Conservation (phyloP, 1,140 invertebrate genomes). For the Armadillidium nasatum region DNA sequence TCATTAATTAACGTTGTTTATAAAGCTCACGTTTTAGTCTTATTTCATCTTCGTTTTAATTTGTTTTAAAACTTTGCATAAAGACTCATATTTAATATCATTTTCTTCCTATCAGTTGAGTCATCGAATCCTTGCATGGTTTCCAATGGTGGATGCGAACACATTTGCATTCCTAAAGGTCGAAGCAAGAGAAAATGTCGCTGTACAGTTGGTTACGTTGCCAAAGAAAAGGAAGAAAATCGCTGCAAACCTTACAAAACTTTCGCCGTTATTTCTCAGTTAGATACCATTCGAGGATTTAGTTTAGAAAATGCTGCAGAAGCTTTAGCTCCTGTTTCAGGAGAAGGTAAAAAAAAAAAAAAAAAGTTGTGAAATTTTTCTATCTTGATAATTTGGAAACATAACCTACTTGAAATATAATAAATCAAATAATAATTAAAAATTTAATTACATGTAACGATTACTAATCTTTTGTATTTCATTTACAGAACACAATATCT, state of each 20-base stretch:
- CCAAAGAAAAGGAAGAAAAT: slow-evolving; percentile 61
- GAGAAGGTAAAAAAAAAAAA: slow-evolving; percentile 57
- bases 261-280: slow-evolving; percentile 84
- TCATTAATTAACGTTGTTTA: too few species aligned
- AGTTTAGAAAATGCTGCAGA: slow-evolving; percentile 76
- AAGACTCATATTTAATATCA: background rate
- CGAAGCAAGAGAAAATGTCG: slow-evolving; percentile 67
- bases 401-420: too few species aligned
- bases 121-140: slow-evolving; percentile 73
- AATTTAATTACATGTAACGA: too few species aligned
- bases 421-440: too few species aligned
- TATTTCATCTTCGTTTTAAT: too few species aligned
- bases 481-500: slow-evolving; percentile 72
- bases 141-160: slow-evolving; percentile 86
- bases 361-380: too few species aligned
- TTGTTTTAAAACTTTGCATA: too few species aligned
- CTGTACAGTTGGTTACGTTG: slow-evolving; percentile 75
- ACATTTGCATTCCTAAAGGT: slow-evolving; percentile 80
- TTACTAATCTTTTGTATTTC: too few species aligned
- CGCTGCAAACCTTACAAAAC: slow-evolving; percentile 77
- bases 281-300: slow-evolving; percentile 81
- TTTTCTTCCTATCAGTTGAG: background rate
- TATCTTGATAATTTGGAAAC: too few species aligned
- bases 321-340: slow-evolving; percentile 90
- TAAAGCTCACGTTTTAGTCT: too few species aligned